Evolutionary conservation across 2,797 vertebrate genomes (phyloP).

Genomic region (Diplodus sargus): DNA sequence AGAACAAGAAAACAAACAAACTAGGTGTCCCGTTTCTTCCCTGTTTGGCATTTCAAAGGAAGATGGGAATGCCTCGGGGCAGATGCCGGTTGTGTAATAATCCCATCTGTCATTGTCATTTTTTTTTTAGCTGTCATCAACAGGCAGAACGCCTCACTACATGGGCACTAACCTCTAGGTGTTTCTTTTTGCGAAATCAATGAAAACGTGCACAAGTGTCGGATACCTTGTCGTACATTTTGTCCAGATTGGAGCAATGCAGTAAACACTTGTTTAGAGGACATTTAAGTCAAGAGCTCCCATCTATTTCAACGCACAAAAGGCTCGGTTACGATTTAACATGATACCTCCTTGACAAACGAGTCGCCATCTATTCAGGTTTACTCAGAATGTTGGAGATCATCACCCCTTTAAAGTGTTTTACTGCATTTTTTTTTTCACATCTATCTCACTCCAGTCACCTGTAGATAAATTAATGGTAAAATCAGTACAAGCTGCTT

Average conservation of each 20-base stretch:
- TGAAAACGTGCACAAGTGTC: background rate
- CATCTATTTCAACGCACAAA: background rate
- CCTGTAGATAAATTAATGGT: background rate
- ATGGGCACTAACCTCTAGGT: background rate
- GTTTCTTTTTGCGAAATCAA: background rate
- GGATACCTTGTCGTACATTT: background rate
- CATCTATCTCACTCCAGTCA: background rate
- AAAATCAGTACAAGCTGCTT: background rate
- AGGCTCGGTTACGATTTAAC: background rate
- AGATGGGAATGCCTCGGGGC: constrained; percentile 43
- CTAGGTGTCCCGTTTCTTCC: constrained; percentile 9
- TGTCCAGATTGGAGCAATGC: background rate
- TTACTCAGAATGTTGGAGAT: background rate
- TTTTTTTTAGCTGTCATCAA: constrained; percentile 30
- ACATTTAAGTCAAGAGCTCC: background rate
- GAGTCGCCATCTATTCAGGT: constrained; percentile 1
- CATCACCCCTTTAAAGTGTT: background rate
- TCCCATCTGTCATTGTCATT: constrained; percentile 68
- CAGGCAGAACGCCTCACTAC: constrained; percentile 3
- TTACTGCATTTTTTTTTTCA: background rate
- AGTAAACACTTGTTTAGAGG: background rate
- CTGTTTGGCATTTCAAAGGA: constrained; percentile 37
- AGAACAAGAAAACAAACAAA: constrained; percentile 11
- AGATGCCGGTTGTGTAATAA: constrained; percentile 73
- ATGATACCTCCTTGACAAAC: background rate